A percentile compares a stretch with the other conserved stretches of the same genome.
phyloP scores from a whole-genome alignment of 2,888 invertebrate species.

The Mesoligia furuncula region DNA sequence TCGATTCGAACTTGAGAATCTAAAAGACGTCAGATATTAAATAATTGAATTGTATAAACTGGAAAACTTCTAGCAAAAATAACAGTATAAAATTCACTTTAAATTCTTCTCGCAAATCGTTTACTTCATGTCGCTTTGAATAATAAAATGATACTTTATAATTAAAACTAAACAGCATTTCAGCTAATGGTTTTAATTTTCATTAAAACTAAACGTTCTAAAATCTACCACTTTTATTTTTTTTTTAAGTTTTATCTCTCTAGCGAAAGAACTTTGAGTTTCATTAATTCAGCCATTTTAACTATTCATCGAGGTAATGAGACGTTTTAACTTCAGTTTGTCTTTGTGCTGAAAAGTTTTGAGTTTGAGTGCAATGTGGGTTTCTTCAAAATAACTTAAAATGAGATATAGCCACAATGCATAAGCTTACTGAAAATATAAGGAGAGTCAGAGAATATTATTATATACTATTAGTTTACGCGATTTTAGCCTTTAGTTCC shows the following conservation, averaged over 20 bases:
- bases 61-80: neutral
- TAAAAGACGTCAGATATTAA: neutral
- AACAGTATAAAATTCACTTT: too few species aligned
- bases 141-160: neutral
- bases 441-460: neutral
- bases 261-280: slow-evolving; percentile 22
- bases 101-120: neutral
- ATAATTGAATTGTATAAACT: neutral
- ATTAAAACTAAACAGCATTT: slow-evolving; percentile 10
- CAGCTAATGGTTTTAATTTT: neutral
- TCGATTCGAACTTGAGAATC: neutral
- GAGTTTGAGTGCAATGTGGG: slow-evolving; percentile 3
- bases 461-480: neutral
- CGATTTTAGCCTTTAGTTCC: neutral
- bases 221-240: neutral
- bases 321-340: slow-evolving; percentile 26
- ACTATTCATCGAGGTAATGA: slow-evolving; percentile 12
- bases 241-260: neutral
- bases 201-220: neutral
- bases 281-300: slow-evolving; percentile 17
- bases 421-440: neutral
- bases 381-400: slow-evolving; percentile 1
- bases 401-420: neutral
- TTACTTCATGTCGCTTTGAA: neutral
- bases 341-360: slow-evolving; percentile 14